phyloP scores from a whole-genome alignment of 2,113 vertebrate genomes.

The Syrrhaptes paradoxus region DNA sequence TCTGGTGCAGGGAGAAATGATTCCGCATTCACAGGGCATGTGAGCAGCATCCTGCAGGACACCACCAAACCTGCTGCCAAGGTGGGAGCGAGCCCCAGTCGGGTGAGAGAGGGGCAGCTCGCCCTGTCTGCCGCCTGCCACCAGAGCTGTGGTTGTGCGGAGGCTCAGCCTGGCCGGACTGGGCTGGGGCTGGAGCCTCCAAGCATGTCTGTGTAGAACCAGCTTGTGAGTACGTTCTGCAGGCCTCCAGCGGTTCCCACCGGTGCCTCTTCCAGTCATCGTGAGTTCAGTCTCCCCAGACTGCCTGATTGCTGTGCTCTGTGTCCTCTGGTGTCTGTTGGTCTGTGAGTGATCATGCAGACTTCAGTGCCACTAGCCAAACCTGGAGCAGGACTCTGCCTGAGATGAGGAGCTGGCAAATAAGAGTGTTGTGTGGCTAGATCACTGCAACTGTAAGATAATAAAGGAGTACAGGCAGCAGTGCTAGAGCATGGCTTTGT shows the following conservation, averaged over 20 bases:
- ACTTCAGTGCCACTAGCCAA: background rate
- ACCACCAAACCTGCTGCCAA: rapidly evolving
- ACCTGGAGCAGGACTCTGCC: background rate
- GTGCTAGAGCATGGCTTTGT: background rate
- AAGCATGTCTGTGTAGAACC: background rate
- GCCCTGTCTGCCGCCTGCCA: background rate
- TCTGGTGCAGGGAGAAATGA: background rate
- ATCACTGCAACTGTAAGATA: background rate
- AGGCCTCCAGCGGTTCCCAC: background rate
- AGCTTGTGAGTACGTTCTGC: rapidly evolving
- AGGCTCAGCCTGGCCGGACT: background rate
- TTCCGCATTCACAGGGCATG: too few species aligned
- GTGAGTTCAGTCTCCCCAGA: background rate
- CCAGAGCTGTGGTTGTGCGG: too few species aligned
- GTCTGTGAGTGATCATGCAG: rapidly evolving
- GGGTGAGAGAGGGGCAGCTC: background rate
- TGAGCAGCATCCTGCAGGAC: too few species aligned
- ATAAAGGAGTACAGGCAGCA: background rate
- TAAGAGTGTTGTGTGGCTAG: background rate
- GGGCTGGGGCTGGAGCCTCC: background rate
- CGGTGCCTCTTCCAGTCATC: background rate
- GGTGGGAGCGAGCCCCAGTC: background rate
- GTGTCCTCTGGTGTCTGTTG: too few species aligned
- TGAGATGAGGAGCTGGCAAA: background rate
- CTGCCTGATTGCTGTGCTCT: rapidly evolving